phyloP scores from a whole-genome alignment of 1,140 invertebrate genomes.

The Drepana arcuata region DNA sequence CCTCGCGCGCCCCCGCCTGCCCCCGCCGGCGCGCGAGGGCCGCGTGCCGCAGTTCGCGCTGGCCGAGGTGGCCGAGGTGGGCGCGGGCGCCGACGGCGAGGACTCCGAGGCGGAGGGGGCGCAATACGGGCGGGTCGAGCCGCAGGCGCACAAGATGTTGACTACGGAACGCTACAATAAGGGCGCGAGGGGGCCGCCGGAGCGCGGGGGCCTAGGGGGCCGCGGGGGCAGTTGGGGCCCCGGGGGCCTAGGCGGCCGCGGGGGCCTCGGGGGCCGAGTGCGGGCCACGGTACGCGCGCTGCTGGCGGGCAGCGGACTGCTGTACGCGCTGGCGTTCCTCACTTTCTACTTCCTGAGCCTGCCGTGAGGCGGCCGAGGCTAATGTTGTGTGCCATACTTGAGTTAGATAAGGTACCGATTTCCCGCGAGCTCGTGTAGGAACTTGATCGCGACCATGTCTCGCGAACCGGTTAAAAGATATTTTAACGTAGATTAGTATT shows the following conservation, averaged over 20 bases:
- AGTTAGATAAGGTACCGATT: too few species aligned
- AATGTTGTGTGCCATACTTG: constrained; percentile 10
- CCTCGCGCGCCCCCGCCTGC: constrained; percentile 6
- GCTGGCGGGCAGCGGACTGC: constrained; percentile 28
- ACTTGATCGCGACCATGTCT: too few species aligned
- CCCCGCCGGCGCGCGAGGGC: constrained; percentile 4
- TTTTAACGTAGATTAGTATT: too few species aligned
- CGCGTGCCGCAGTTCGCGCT: constrained; percentile 39
- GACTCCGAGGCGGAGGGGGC: constrained; percentile 7
- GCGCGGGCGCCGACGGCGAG: constrained; percentile 5
- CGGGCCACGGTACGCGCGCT: constrained; percentile 26
- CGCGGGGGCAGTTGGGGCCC: too few species aligned
- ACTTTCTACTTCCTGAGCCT: constrained; percentile 52
- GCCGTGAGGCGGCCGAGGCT: constrained; percentile 15
- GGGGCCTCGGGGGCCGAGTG: constrained; percentile 8
- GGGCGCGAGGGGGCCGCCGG: constrained; percentile 9
- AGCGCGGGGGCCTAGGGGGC: too few species aligned
- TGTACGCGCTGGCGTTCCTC: constrained; percentile 40
- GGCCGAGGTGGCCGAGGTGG: constrained; percentile 11
- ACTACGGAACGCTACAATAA: constrained; percentile 6
- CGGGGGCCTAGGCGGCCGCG: constrained; percentile 2
- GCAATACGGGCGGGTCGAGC: constrained; percentile 20
- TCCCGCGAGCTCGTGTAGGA: too few species aligned
- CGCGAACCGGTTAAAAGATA: too few species aligned
- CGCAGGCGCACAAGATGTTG: constrained; percentile 1